Base-by-base conservation (phyloP, 2,888 invertebrate species). In the Epicampocera succincta region DNA sequence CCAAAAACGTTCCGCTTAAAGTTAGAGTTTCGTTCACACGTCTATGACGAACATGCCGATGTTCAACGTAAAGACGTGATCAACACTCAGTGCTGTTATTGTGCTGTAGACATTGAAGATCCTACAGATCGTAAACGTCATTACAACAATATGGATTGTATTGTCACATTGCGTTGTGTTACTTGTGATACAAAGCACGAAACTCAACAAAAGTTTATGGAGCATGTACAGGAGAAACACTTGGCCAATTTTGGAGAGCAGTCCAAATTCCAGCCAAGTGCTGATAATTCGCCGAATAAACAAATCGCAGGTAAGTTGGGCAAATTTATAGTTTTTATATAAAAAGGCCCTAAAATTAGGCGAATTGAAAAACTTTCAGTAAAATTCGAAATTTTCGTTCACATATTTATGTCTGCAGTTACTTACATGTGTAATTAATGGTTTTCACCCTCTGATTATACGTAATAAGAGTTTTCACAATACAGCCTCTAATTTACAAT, bases 71-170 rank as follows among this genome's bases (percentile, higher is more conserved):
- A 90, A 82, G 91, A 91, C 56, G 87, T 88, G n/a, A 86, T 87
- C 19, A 89, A 89, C 13, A 89, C 87, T n/a, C 88, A 89, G 66
- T 91, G 91, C 83, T 89, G 88, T 65, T 91, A 90, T 83, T 91
- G 91, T 83, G 89, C 88, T 2, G 21, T 90, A 42, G 89, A 90
- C 84, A 88, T 91, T 83, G 90, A 90, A 33, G 91, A 91, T 87
- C 89, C 91, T 0, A 87, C 88, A 2, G 89, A 90, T 69, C 86
- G 91, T 2, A 90, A 90, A n/a, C 90, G 91, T 0, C 91, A 91
- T 79, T 91, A 91, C 81, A 91, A 91, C 69, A 91, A 91, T 77
- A 90, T 91, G 89, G 91, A 90, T 66, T 91, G 91, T 73, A 91
- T 91, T 84, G 90, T 90, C 1, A 88, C 88, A 5, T 73, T 91